Evolutionary conservation across 2,797 vertebrate genomes (phyloP).

Genomic region (Paratrypauchen microcephalus): DNA sequence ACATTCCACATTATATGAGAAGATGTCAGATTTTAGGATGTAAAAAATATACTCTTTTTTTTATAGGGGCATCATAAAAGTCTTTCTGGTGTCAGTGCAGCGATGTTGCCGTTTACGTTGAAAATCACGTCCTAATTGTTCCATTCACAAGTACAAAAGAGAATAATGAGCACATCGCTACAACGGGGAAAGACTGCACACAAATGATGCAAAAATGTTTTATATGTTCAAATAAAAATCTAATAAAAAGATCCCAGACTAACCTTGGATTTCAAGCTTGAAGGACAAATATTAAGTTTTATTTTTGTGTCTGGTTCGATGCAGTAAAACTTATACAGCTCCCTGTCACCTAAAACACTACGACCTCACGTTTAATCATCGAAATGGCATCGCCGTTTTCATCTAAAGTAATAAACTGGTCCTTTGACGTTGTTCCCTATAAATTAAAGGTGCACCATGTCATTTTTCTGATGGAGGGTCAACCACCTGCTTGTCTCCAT

Average conservation of each 20-base stretch:
- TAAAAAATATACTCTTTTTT: not conserved
- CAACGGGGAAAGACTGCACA: not conserved
- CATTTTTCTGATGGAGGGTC: too few species aligned
- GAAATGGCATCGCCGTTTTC: not conserved
- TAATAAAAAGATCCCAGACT: slow-evolving; percentile 13
- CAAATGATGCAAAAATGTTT: slow-evolving; percentile 5
- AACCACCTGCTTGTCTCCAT: too few species aligned
- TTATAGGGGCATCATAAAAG: not conserved
- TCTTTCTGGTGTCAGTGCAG: not conserved
- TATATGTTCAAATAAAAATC: slow-evolving; percentile 42
- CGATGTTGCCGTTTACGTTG: not conserved
- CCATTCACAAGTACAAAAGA: slow-evolving; percentile 8
- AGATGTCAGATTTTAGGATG: not conserved
- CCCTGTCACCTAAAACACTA: slow-evolving; percentile 10
- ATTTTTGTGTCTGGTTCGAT: slow-evolving; percentile 5
- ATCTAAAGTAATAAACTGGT: not conserved
- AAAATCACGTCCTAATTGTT: not conserved
- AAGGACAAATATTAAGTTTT: not conserved
- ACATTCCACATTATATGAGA: not conserved
- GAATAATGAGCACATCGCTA: not conserved
- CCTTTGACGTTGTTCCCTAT: not conserved
- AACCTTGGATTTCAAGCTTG: not conserved
- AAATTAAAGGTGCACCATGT: not conserved
- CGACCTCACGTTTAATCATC: slow-evolving; percentile 2
- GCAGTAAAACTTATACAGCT: slow-evolving; percentile 16